Evolutionary conservation across 2,797 vertebrate genomes (phyloP), one percentile per base, ranked within the genome.

Genomic region (Acanthiza pusilla): DNA sequence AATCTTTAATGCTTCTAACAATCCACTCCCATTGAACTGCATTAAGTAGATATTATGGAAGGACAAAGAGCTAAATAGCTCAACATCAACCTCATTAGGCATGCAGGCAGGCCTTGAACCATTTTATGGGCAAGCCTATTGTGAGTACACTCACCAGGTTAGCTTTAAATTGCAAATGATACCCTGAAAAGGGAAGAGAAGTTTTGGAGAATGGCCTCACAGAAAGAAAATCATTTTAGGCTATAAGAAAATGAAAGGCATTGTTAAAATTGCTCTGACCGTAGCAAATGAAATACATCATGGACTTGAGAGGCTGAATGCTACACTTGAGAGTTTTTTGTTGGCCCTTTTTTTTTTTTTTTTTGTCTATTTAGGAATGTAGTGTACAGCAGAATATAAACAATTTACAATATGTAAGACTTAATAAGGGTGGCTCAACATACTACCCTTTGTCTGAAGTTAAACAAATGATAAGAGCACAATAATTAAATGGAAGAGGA

Each of bases 161-260:
- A 99, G 99, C 99, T 99, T 99, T 99, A 99, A 99, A 99, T 99
- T 99, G 99, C 99, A 99, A 99, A 99, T 99, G 98, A 99, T 98
- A 98, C 98, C 96, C 98, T 99, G 98, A 99, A 99, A 99, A 98
- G 98, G 97, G 82, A 95, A 97, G 97, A 97, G 96, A 98, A 97
- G 97, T 97, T 96, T 97, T 98, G 97, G 98, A 98, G 98, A 98
- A 98, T 83, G 95, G 95, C 94, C 95, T 97, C 96, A 91, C 96
- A 96, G 97, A 98, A 97, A 96, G 97, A 98, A 97, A 98, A 98
- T 98, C 98, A 98, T 98, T 98, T 98, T 98, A 98, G 98, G 98
- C 98, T 98, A 97, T 98, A 98, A 97, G 98, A 97, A 98, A 99
- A 98, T 98, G 98, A 99, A 99, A 99, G 98, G 98, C 98, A 93